Base-by-base conservation (phyloP, 2,888 invertebrate genomes). In the Notodonta dromedarius region DNA sequence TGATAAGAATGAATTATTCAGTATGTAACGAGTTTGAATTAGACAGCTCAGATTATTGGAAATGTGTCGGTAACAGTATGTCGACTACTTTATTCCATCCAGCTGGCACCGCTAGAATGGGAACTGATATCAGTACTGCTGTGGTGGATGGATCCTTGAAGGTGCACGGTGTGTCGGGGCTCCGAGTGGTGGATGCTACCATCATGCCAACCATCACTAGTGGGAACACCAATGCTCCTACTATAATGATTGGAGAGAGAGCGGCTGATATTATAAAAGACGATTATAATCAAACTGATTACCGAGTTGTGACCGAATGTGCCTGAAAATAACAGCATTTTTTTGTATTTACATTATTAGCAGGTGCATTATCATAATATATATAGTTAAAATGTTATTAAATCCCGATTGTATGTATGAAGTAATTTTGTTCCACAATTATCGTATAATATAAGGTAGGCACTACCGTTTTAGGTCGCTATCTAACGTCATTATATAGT, bases 131-230 rank as follows among this genome's bases (percentile, higher is more conserved):
- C 54, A 55, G 39, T 46, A 54, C 46, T 95, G 94, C 92, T 2
- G 94, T 94, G 0, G 91, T 94, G 8, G 91, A 94, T 69, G 69
- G 82, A 2, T 71, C 84, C 8, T 76, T 93, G 48, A 82, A 87
- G 11, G 94, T 94, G 0, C 81, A 84, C 16, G 95, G 95, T 0
- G 65, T 94, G 4, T 82, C 87, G 35, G 89, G 86, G 32, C 55
- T 76, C 14, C 57, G 75, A 7, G 73, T 76, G 5, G 69, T 65
- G 6, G 73, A 76, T 50, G 64, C 70, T 8, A 61, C 64, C 32
- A 63, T 74, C 3, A 66, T 74, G 58, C 75, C 75, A 12, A 63
- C 32, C 0, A 61, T 69, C n/a, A 56, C 66, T 0, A 65, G 71
- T 48, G 73, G 69, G 0, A 70, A 73, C 53, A 71, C 73, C 3